Evolutionary conservation across 2,797 vertebrate species (phyloP).

Genomic region (Ptychobarbus kaznakovi): DNA sequence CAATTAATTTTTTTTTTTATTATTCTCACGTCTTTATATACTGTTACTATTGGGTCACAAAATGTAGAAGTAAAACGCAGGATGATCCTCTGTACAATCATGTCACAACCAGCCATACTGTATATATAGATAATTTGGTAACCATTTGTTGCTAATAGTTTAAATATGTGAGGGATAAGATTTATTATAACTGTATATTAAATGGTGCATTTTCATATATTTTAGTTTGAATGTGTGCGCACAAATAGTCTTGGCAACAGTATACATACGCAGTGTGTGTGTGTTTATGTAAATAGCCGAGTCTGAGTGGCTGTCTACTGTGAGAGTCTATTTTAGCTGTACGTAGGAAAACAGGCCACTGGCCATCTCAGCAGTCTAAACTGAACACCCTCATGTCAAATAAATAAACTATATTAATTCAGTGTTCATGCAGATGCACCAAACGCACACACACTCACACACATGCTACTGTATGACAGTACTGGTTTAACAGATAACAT

Average conservation of each 20-base stretch:
- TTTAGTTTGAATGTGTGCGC: neutral
- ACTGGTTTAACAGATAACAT: neutral
- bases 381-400: conserved; percentile 47
- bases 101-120: neutral
- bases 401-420: conserved; percentile 74
- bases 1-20: neutral
- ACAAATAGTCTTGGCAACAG: conserved; percentile 72
- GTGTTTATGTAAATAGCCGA: conserved; percentile 80
- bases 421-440: conserved; percentile 71
- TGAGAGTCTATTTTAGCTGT: conserved; percentile 83
- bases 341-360: conserved; percentile 84
- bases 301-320: conserved; percentile 81
- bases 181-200: no score
- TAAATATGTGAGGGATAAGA: neutral
- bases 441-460: conserved; percentile 40
- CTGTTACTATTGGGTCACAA: neutral
- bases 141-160: neutral
- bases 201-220: neutral
- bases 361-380: conserved; percentile 54
- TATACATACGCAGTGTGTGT: conserved; percentile 74
- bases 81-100: neutral
- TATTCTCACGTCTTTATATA: neutral
- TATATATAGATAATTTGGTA: neutral
- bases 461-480: conserved; percentile 33
- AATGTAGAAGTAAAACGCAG: neutral